Percentiles rank a stretch among this genome's conserved stretches.
Conservation (phyloP, 2,888 invertebrate genomes). For the Hirtodrosophila duncani region DNA sequence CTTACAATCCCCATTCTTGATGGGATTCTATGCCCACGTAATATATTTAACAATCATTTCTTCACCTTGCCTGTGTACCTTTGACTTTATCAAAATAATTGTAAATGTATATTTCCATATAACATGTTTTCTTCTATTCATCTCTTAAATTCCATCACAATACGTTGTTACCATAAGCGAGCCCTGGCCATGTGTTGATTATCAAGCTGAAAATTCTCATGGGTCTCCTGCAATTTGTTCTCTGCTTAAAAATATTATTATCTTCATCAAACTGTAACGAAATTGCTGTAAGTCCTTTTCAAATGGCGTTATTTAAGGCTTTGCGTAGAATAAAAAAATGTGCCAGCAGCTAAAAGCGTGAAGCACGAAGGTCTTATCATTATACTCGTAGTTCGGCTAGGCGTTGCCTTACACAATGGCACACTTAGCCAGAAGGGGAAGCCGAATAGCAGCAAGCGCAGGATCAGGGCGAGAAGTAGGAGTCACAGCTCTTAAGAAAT, state of each 20-base stretch:
- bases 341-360: conserved; percentile 6
- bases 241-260: no score
- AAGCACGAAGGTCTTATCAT: conserved; percentile 8
- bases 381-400: conserved; percentile 28
- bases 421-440: conserved; percentile 2
- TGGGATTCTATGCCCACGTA: no score
- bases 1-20: no score
- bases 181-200: no score
- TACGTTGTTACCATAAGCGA: no score
- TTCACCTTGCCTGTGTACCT: no score
- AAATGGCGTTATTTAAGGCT: conserved; percentile 21
- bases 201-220: no score
- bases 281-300: conserved; percentile 7
- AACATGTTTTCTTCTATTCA: conserved; percentile 1
- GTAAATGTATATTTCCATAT: no score
- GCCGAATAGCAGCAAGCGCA: conserved; percentile 10
- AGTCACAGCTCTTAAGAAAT: conserved; percentile 16
- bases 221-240: no score
- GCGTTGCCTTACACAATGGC: conserved; percentile 21
- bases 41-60: no score
- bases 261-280: conserved; percentile 15
- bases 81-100: no score
- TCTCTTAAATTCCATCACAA: no score
- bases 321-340: not conserved
- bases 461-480: conserved; percentile 2